Base-by-base conservation (phyloP, 1,140 invertebrate species). In the Lerema accius region DNA sequence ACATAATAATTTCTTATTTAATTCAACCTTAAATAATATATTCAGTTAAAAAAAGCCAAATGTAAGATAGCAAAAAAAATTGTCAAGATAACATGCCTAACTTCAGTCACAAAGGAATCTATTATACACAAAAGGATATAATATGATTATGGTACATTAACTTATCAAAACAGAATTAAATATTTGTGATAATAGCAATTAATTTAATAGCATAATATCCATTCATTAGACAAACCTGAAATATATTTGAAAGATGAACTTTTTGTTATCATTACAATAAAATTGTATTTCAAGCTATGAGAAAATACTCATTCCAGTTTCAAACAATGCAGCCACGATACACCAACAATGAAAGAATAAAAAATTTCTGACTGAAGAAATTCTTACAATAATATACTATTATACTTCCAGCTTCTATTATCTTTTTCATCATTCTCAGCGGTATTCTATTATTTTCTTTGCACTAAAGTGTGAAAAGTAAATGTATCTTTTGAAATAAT, bases 281-380 rank as follows among this genome's bases (percentile, higher is more conserved):
- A 2, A 49, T 49, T 49, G 46, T 51, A n/a, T 0, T 39, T n/a
- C 15, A 37, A 35, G 16, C 35, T 51, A 37, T 51, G 49, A 51
- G 49, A 51, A 51, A 51, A 51, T 51, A 51, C 15, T 11, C 10
- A 39, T 51, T 51, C 49, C 39, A 35, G 7, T 39, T 51, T 51
- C 1, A 39, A 51, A 51, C 49, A 51, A 51, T 51, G 35, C 49
- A n/a, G 35, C 28, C n/a, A 15, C 11, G 49, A 51, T 50, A 50
- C 28, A 16, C 28, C n/a, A 49, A 49, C 48, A 50, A 50, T 50
- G 48, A 51, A 17, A 15, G 16, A 51, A 50, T 19, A 17, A 51
- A 39, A 48, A 51, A 51, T 17, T 28, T n/a, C 26, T 39, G 32
- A 51, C 35, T 51, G 35, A 51, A 50, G 32, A 39, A 19, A 19